These are phyloP conservation scores for Thumatha senex DNA, from an alignment of 2,888 invertebrate genomes.

Conservation along the genomic window DNA sequence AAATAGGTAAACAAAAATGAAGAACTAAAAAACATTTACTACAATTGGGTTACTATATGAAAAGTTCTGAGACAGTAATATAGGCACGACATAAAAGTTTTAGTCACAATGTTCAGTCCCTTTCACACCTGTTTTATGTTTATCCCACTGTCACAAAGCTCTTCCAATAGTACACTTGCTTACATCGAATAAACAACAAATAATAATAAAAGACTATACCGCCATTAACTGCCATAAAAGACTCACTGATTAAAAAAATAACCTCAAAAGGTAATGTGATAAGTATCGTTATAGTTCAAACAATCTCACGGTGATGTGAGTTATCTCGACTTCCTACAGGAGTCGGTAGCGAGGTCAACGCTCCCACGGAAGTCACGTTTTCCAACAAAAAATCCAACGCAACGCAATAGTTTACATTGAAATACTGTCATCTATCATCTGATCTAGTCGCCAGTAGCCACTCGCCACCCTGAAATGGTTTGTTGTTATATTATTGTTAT, in stretches of 20 bases:
- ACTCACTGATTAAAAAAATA: slow-evolving; percentile 44
- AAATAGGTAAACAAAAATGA: too few species aligned
- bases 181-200: too few species aligned
- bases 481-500: slow-evolving; percentile 22
- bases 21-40: too few species aligned
- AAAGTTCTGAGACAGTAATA: too few species aligned
- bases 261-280: slow-evolving; percentile 57
- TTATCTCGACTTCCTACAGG: slow-evolving; percentile 62
- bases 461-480: slow-evolving; percentile 59
- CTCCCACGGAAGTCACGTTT: slow-evolving; percentile 66
- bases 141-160: too few species aligned
- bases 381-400: slow-evolving; percentile 53
- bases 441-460: slow-evolving; percentile 41
- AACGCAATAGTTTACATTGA: slow-evolving; percentile 69
- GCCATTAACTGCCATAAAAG: slow-evolving; percentile 41
- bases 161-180: too few species aligned
- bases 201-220: too few species aligned
- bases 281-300: slow-evolving; percentile 54
- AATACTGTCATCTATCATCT: slow-evolving; percentile 74
- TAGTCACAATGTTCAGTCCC: too few species aligned
- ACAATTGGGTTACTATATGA: too few species aligned
- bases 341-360: slow-evolving; percentile 67
- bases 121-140: too few species aligned
- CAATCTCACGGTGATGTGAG: slow-evolving; percentile 50
- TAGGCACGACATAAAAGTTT: too few species aligned